Evolutionary conservation across 2,888 invertebrate species (phyloP), one percentile per base, ranked within the genome.

Genomic region (Megastigmus dorsalis): DNA sequence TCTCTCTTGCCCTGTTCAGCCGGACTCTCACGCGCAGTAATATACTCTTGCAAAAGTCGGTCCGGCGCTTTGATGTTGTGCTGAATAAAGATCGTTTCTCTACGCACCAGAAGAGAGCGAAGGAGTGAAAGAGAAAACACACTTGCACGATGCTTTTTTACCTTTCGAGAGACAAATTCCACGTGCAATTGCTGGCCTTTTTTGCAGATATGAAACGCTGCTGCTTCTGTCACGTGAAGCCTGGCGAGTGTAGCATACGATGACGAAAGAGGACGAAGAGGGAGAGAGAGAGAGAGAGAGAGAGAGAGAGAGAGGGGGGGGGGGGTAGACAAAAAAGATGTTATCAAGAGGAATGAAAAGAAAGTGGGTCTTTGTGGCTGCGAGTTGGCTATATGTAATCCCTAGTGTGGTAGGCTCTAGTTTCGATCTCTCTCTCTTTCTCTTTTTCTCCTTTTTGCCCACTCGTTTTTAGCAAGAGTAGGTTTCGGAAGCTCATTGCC

Each of bases 111-210:
- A 41, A 41, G 41, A 59, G 28, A 59, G 10, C 7, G 5, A 1
- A n/a, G n/a, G n/a, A n/a, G n/a, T n/a, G n/a, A n/a, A n/a, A n/a
- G n/a, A n/a, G n/a, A n/a, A n/a, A n/a, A n/a, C n/a, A 20, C n/a
- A 23, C 36, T 20, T 45, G n/a, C n/a, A n/a, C 43, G 18, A 15
- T 36, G 38, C 6, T 20, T 50, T 41, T 52, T 36, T 59, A 13
- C 28, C 36, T 41, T 5, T 1, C 18, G 18, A 20, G 5, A 10
- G 20, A 23, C n/a, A 38, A 23, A 68, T 57, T 68, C 68, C 52
- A 33, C 28, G 10, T 59, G 50, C 38, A 68, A 68, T 68, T 23
- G 48, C 33, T n/a, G n/a, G n/a, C 15, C 36, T 68, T 68, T 67
- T 68, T 68, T 68, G 38, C 38, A 1, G 48, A 59, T 50, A 59